Percentiles rank a stretch among this genome's conserved stretches.
These are phyloP conservation scores for Melanotaenia parkinsoni DNA, from an alignment of 2,797 vertebrate genomes.

Conservation along the genomic window DNA sequence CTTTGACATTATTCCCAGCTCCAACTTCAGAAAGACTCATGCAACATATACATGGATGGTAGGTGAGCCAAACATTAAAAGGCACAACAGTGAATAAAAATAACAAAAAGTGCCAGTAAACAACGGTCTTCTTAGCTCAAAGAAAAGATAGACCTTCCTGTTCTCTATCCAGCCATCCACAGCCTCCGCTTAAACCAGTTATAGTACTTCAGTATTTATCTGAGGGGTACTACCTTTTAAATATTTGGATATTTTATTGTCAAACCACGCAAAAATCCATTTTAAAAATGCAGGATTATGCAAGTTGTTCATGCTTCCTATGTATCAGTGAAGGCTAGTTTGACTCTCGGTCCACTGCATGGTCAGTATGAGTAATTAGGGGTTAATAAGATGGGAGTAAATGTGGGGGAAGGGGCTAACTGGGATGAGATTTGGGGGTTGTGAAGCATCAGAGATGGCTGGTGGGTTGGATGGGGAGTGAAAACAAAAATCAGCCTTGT, in stretches of 20 bases:
- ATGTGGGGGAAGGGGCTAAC: slow-evolving; percentile 72
- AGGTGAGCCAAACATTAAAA: not conserved
- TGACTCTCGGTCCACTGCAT: slow-evolving; percentile 58
- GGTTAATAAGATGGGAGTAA: slow-evolving; percentile 82
- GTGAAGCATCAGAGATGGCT: slow-evolving; percentile 60
- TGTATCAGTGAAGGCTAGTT: slow-evolving; percentile 25
- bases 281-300: slow-evolving; percentile 11
- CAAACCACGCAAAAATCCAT: slow-evolving; percentile 1
- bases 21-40: not conserved
- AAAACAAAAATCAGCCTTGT: slow-evolving; percentile 59
- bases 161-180: slow-evolving; percentile 4
- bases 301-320: slow-evolving; percentile 35
- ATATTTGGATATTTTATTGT: not conserved
- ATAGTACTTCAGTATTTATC: no score
- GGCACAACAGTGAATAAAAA: not conserved
- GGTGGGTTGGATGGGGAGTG: slow-evolving; percentile 42
- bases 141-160: slow-evolving; percentile 10
- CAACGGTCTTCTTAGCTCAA: not conserved
- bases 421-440: slow-evolving; percentile 77
- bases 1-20: not conserved
- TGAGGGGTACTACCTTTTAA: not conserved
- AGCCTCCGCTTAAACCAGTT: no score
- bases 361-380: slow-evolving; percentile 79
- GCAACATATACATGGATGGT: no score
- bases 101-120: not conserved